Conservation (phyloP, 2,888 invertebrate genomes). For the Uropetala carovei region DNA sequence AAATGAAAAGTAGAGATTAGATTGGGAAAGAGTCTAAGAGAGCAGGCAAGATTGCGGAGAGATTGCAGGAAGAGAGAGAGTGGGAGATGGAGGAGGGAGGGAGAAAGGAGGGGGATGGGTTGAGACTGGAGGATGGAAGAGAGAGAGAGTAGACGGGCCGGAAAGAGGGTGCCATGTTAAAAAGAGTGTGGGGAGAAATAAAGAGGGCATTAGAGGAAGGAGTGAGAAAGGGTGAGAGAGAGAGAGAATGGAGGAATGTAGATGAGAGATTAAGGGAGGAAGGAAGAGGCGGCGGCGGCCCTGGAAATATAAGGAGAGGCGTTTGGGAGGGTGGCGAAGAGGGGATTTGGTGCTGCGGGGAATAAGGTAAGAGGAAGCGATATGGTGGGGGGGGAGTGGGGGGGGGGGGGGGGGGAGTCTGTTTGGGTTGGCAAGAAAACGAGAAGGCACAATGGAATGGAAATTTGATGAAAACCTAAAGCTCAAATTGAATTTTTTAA, state of each 20-base stretch:
- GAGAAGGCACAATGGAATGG: constrained; percentile 38
- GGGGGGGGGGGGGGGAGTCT: background rate
- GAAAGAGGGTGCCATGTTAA: no score
- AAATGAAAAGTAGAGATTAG: no score
- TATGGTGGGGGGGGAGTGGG: background rate
- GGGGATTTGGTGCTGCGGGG: background rate
- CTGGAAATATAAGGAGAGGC: background rate
- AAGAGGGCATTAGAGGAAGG: background rate
- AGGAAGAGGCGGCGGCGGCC: no score
- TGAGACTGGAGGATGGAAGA: background rate
- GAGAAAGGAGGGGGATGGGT: background rate
- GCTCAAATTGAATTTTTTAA: background rate
- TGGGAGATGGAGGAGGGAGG: background rate
- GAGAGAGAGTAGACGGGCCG: background rate
- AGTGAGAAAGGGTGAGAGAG: background rate
- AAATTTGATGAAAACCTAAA: constrained; percentile 26
- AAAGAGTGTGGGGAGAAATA: no score
- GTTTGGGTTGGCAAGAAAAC: background rate
- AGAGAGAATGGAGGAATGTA: background rate
- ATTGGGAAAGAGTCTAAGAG: no score
- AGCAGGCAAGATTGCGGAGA: no score
- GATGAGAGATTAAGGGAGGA: no score
- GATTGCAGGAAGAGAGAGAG: no score
- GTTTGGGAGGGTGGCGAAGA: background rate
- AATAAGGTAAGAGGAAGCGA: background rate